phyloP scores from a whole-genome alignment of 2,888 invertebrate species.

The Lithophane semibrunnea region DNA sequence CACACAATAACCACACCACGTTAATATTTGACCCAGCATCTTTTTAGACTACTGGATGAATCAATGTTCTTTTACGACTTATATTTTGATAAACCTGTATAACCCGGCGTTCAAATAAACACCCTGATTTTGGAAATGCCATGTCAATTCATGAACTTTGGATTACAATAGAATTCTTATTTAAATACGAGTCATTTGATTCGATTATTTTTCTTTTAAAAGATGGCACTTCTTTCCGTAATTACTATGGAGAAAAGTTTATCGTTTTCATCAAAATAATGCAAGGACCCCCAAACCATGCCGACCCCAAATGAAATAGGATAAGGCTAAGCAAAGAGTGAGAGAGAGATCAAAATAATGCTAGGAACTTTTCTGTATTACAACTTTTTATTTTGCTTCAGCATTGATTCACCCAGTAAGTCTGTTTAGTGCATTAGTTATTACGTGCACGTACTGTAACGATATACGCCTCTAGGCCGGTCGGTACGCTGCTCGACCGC shows the following conservation, averaged over 20 bases:
- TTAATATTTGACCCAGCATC: constrained; percentile 70
- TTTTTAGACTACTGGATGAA: constrained; percentile 70
- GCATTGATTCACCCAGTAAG: constrained; percentile 67
- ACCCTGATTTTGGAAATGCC: background rate
- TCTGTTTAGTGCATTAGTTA: constrained; percentile 78
- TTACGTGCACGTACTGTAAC: constrained; percentile 86
- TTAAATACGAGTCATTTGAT: background rate
- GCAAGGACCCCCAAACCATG: too few species aligned
- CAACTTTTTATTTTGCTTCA: background rate
- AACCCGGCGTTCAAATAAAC: background rate
- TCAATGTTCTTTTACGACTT: constrained; percentile 62
- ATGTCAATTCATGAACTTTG: background rate
- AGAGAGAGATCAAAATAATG: too few species aligned
- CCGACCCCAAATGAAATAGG: too few species aligned
- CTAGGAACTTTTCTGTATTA: background rate
- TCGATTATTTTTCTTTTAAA: too few species aligned
- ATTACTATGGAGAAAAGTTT: too few species aligned
- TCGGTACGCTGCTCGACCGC: constrained; percentile 80
- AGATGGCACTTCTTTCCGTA: background rate
- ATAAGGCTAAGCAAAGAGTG: too few species aligned
- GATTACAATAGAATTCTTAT: background rate
- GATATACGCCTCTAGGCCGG: constrained; percentile 85
- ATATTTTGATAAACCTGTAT: background rate
- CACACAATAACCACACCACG: constrained; percentile 84
- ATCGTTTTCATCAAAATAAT: background rate